These are phyloP conservation scores for Phoenicopterus ruber DNA, from an alignment of 2,113 vertebrate genomes.

Conservation along the genomic window DNA sequence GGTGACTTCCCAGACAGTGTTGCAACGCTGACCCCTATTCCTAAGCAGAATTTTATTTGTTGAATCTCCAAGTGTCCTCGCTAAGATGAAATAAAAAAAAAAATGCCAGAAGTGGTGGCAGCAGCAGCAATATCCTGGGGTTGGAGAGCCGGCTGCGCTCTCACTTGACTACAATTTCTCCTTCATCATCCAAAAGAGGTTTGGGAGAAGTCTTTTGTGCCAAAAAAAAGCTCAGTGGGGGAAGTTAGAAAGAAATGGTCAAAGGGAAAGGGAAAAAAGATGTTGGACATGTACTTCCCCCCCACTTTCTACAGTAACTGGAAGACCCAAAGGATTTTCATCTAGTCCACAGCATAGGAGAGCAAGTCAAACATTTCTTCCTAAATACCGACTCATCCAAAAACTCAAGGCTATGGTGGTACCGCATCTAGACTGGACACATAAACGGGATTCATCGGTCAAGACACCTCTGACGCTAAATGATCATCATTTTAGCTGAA, in stretches of 20 bases:
- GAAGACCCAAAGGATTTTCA: not conserved
- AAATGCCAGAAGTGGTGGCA: not conserved
- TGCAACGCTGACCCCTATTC: not conserved
- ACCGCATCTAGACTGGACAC: fast-evolving
- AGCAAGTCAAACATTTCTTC: not conserved
- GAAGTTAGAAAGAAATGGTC: too few species aligned
- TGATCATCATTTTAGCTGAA: not conserved
- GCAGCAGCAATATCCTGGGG: not conserved
- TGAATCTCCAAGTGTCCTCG: not conserved
- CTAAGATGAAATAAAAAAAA: not conserved
- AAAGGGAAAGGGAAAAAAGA: not conserved
- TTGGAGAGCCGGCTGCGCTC: not conserved
- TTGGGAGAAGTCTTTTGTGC: not conserved
- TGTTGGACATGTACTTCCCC: not conserved
- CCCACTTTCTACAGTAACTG: not conserved
- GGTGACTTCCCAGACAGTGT: not conserved
- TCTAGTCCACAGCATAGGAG: not conserved
- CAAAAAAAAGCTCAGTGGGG: too few species aligned
- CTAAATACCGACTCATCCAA: not conserved
- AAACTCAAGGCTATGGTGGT: not conserved
- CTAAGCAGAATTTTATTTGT: not conserved
- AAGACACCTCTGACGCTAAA: not conserved
- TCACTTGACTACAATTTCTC: not conserved
- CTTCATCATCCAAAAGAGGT: not conserved
- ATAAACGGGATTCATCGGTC: not conserved